phyloP scores from a whole-genome alignment of 1,140 invertebrate genomes.

The Subanguina moxae region DNA sequence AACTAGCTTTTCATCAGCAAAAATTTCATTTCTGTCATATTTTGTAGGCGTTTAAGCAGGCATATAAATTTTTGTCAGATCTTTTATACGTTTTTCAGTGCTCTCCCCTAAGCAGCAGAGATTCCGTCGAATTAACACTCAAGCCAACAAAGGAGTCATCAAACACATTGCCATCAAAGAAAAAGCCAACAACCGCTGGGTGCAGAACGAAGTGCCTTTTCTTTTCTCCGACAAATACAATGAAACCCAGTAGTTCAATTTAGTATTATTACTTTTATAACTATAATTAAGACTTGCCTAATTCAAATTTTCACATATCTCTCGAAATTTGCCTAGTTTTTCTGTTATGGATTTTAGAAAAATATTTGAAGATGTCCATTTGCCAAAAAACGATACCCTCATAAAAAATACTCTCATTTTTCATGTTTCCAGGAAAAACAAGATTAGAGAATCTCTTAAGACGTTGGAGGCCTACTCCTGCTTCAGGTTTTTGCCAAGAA shows the following conservation, averaged over 20 bases:
- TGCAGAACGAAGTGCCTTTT: slow-evolving; percentile 28
- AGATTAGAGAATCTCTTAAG: slow-evolving; percentile 25
- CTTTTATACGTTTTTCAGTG: slow-evolving; percentile 6
- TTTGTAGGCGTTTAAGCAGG: background rate
- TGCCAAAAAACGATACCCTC: background rate
- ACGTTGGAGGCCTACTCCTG: slow-evolving; percentile 24
- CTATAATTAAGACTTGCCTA: too few species aligned
- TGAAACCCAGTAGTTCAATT: slow-evolving; percentile 20
- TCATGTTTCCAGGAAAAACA: slow-evolving; percentile 19
- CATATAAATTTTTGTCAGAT: background rate
- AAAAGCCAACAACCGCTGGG: slow-evolving; percentile 25
- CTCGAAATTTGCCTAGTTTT: background rate
- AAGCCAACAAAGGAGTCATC: background rate
- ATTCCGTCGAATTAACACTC: slow-evolving; percentile 5
- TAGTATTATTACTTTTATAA: slow-evolving; percentile 17
- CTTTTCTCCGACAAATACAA: slow-evolving; percentile 25
- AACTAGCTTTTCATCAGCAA: too few species aligned
- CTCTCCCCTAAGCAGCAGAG: slow-evolving; percentile 26
- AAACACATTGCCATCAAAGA: slow-evolving; percentile 29
- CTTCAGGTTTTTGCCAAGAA: slow-evolving; percentile 28
- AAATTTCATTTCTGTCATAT: too few species aligned
- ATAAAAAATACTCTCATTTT: background rate
- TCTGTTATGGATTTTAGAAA: background rate
- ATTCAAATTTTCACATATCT: background rate
- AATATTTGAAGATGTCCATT: slow-evolving; percentile 8